Conservation (phyloP, 2,113 vertebrate genomes). For the Loxodonta africana region DNA sequence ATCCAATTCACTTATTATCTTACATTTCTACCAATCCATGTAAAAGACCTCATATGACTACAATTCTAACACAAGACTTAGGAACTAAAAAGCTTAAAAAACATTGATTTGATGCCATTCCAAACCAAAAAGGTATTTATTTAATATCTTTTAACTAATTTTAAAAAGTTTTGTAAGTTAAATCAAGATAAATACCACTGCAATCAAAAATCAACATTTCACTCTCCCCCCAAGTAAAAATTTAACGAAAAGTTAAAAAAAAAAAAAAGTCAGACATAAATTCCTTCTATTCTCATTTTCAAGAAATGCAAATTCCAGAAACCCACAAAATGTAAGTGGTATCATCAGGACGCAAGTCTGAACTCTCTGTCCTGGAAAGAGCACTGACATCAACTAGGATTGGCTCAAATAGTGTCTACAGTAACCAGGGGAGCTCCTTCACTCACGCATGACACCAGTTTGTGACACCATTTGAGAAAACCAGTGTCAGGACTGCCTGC, state of each 20-base stretch:
- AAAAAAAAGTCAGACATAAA: not conserved
- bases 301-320: conserved; percentile 57
- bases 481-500: not conserved
- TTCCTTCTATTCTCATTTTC: conserved; percentile 56
- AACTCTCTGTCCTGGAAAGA: conserved; percentile 47
- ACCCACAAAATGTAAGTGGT: conserved; percentile 44
- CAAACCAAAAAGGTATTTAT: conserved; percentile 48
- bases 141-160: conserved; percentile 34
- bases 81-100: conserved; percentile 49
- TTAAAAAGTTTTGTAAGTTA: conserved; percentile 5
- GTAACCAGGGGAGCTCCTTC: not conserved
- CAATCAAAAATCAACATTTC: conserved; percentile 67
- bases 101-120: conserved; percentile 9
- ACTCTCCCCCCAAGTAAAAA: conserved; percentile 26
- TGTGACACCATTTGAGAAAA: not conserved
- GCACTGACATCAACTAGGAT: not conserved
- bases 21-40: conserved; percentile 55
- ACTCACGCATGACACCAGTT: not conserved
- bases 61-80: conserved; percentile 54
- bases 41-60: not conserved
- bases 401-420: not conserved
- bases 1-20: conserved; percentile 17
- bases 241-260: not conserved
- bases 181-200: conserved; percentile 5
- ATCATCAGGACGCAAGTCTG: conserved; percentile 22